Percentiles rank a stretch among this genome's conserved stretches.
Evolutionary conservation across 2,888 invertebrate genomes (phyloP).

Genomic region (Dynastes hyllus): DNA sequence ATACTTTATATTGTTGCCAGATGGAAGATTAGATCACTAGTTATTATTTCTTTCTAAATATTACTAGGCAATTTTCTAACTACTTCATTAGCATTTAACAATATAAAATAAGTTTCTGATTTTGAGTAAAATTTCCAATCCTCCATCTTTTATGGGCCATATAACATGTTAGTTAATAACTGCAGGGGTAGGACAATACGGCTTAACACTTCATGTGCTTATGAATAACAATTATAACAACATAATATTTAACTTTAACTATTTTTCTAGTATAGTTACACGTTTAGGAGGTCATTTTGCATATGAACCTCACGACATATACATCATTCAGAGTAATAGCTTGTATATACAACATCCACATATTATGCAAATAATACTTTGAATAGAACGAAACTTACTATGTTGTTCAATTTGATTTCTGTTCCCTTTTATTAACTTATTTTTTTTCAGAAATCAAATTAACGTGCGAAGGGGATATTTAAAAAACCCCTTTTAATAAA

Average conservation of each 20-base stretch:
- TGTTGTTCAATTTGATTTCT: neutral
- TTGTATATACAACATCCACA: neutral
- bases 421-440: neutral
- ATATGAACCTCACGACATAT: slow-evolving; percentile 44
- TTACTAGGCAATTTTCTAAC: neutral
- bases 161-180: slow-evolving; percentile 13
- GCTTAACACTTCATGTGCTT: slow-evolving; percentile 70
- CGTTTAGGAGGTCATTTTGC: slow-evolving; percentile 45
- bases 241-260: slow-evolving; percentile 26
- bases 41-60: neutral
- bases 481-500: no score
- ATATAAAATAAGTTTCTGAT: neutral
- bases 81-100: neutral
- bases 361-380: neutral
- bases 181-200: slow-evolving; percentile 59
- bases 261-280: slow-evolving; percentile 32
- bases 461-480: neutral
- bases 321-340: neutral
- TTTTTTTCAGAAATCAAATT: slow-evolving; percentile 7
- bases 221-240: slow-evolving; percentile 44
- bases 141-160: neutral
- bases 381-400: neutral
- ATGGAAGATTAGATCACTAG: slow-evolving; percentile 19
- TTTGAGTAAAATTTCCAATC: slow-evolving; percentile 15
- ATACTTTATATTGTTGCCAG: neutral